These are phyloP conservation scores for Ranitomeya imitator DNA, from an alignment of 2,113 vertebrate species.

Conservation along the genomic window DNA sequence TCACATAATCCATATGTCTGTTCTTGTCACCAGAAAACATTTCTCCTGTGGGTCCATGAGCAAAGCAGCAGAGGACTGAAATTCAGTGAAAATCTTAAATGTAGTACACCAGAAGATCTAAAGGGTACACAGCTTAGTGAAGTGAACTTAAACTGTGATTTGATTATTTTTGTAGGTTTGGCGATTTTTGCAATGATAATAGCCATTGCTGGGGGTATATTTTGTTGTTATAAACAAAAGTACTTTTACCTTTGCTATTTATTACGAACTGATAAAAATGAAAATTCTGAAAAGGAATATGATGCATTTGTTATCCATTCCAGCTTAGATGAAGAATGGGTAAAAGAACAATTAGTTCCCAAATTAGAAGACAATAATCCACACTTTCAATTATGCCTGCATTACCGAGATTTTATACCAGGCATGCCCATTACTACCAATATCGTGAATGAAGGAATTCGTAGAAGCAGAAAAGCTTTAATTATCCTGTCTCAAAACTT, in stretches of 20 bases:
- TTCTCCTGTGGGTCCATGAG: slow-evolving; percentile 70
- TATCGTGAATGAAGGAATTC: slow-evolving; percentile 77
- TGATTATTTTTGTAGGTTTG: not conserved
- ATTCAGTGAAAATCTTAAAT: slow-evolving; percentile 62
- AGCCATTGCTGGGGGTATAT: slow-evolving; percentile 60
- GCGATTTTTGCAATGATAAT: not conserved
- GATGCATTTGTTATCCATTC: slow-evolving; percentile 81
- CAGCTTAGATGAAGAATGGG: slow-evolving; percentile 78
- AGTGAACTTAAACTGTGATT: slow-evolving; percentile 64
- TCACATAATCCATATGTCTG: slow-evolving; percentile 72
- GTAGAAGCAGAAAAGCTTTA: slow-evolving; percentile 75
- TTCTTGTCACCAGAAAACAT: slow-evolving; percentile 66
- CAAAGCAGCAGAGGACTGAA: slow-evolving; percentile 61
- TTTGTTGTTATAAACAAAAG: slow-evolving; percentile 75
- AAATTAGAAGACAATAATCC: slow-evolving; percentile 73
- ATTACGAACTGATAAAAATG: slow-evolving; percentile 56
- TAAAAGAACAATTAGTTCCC: slow-evolving; percentile 72
- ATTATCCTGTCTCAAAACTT: slow-evolving; percentile 74
- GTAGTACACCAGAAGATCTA: slow-evolving; percentile 57
- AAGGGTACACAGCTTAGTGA: slow-evolving; percentile 36
- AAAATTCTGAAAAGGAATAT: slow-evolving; percentile 66
- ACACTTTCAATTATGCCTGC: slow-evolving; percentile 73
- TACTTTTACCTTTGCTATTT: slow-evolving; percentile 66
- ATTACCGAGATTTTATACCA: slow-evolving; percentile 75
- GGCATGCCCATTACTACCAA: slow-evolving; percentile 74